Percentiles rank a stretch among this genome's conserved stretches.
phyloP scores from a whole-genome alignment of 2,113 vertebrate species.

The Toxostoma redivivum region DNA sequence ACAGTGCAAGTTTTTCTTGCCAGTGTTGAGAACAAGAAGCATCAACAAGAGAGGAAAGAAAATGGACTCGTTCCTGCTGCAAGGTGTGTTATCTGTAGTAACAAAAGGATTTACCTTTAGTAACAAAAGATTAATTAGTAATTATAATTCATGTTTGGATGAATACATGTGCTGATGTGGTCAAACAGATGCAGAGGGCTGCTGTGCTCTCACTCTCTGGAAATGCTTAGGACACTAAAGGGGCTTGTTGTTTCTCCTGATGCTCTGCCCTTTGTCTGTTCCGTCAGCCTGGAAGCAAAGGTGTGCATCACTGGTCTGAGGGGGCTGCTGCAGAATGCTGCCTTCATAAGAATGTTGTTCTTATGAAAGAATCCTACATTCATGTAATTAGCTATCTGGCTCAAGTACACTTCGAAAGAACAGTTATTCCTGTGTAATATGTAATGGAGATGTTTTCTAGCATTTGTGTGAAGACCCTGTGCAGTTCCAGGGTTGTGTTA shows the following conservation, averaged over 20 bases:
- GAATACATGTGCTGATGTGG: not conserved
- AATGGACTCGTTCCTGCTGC: not conserved
- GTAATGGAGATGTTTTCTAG: not conserved
- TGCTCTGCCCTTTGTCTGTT: not conserved
- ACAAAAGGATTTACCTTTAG: not conserved
- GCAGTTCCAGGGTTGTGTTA: not conserved
- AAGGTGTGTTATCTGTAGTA: not conserved
- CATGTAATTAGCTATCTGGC: not conserved
- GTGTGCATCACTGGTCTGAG: not conserved
- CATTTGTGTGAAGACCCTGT: not conserved
- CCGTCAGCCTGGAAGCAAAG: not conserved
- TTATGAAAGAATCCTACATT: not conserved
- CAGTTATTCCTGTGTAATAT: not conserved
- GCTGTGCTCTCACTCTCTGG: not conserved
- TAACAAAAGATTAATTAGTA: not conserved
- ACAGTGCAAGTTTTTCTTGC: not conserved
- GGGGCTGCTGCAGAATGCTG: not conserved
- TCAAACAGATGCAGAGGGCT: not conserved
- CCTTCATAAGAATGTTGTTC: not conserved
- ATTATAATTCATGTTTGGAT: not conserved
- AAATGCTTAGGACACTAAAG: not conserved
- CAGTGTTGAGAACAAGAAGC: not conserved
- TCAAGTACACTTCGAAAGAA: not conserved
- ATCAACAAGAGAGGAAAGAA: not conserved
- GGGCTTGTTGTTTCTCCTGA: not conserved